Evolutionary conservation across 2,797 vertebrate species (phyloP), one percentile per base, ranked within the genome.

Genomic region (Tinamus major): DNA sequence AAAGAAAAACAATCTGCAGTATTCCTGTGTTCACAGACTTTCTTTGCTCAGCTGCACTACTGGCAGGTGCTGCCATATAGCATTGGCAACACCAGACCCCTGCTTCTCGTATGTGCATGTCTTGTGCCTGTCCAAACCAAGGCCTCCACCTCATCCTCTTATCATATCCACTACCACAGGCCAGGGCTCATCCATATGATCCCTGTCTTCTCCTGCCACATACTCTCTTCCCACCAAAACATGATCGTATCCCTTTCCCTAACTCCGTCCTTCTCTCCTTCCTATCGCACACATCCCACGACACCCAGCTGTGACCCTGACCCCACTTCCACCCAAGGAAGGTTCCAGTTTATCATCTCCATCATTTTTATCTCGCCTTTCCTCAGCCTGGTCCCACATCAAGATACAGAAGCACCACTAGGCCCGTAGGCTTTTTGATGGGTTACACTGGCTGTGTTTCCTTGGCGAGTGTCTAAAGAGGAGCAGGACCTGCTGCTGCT

Each of bases 11-110:
- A 42, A 77, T 92, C 48, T 71, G 82, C 61, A 41, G 3, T 24
- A 90, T 63, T 72, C 63, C 76, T 89, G 85, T 91, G 85, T 51
- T 93, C 63, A 79, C 67, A 92, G 89, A 79, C 42, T 18, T 29
- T 29, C 80, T 95, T 86, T 85, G 92, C 83, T 86, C 55, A 42
- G 20, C 21, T 93, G 95, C 77, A 91, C 87, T 56, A 16, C 87
- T 90, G 82, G 91, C 90, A 95, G 93, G 95, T 96, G 93, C 86
- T 96, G 84, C 77, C 79, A 29, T 39, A 17, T 63, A 37, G 37
- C 77, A 13, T 67, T 85, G 85, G 63, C 89, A 62, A 2, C 8
- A 89, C 55, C 87, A 83, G 23, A 46, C 63, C 87, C 65, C 62
- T 64, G 53, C 69, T 56, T 79, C 81, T 89, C 59, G 41, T 42